Evolutionary conservation across 64 coral and sea anemone species (phyloP), one percentile per base, ranked within the genome.

Genomic region (Exaiptasia diaphana): DNA sequence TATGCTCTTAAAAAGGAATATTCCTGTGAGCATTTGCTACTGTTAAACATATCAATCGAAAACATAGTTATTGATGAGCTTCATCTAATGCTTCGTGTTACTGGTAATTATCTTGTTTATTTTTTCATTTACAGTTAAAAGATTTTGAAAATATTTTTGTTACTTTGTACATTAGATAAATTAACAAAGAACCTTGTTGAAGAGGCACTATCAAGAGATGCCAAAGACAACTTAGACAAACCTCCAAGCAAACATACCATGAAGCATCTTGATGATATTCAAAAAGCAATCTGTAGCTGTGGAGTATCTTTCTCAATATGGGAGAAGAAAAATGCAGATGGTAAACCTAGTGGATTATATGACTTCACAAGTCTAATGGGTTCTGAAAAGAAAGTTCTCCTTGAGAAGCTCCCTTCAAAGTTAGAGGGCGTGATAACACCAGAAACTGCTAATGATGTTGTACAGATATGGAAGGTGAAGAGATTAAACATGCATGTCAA

Each of bases 21-120:
- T 10, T 77, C 35, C 24, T 74, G 68, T 85, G 68, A 18, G 6
- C 82, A 85, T 50, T 15, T 44, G 36, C 82, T 54, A 27, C 42
- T 74, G 10, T 28, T 85, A 5, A 27, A 63, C 4, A 85, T 85
- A 44, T 38, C 53, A 32, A 38, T 85, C 15, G 32, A 74, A 22
- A 61, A 86, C 48, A 68, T 85, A 35, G 29, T 85, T 21, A 35
- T 85, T 32, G 70, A 85, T 75, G 81, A 84, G 26, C 81, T 84
- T 28, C 68, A 84, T 58, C 44, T 84, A 20, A 46, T 62, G 79
- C 30, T 83, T 22, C 28, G 80, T 24, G 36, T 85, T 4, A 64
- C 67, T 62, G 82, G 76, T 60, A 63, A 61, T 24, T 26, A 26
- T 61, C 33, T 26, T 30, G 5, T 61, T 20, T 20, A 55, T 18